Conservation (phyloP, 2,888 invertebrate species). For the Zelleria hepariella region DNA sequence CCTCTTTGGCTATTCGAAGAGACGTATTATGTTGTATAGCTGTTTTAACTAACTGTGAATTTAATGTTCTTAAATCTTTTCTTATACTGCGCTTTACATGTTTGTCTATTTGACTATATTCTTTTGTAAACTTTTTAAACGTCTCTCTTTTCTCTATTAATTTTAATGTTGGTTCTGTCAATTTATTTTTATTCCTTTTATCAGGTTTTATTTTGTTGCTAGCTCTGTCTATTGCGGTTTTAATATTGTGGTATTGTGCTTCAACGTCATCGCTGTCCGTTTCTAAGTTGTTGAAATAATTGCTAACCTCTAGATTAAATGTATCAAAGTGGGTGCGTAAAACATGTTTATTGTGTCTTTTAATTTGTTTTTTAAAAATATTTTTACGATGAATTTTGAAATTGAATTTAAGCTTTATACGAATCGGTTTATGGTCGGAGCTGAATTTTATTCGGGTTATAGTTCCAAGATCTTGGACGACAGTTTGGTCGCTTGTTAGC, state of each 20-base stretch:
- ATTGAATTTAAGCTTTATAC: not conserved
- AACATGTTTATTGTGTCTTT: not conserved
- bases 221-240: too few relatives aligned
- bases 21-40: not conserved
- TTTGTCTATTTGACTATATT: not conserved
- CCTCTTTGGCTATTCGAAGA: not conserved
- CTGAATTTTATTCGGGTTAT: too few relatives aligned
- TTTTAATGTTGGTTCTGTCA: not conserved
- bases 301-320: not conserved
- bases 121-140: not conserved
- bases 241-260: not conserved
- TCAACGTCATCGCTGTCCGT: not conserved
- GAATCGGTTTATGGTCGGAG: not conserved
- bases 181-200: not conserved
- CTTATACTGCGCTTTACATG: not conserved
- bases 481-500: not conserved
- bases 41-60: too few relatives aligned
- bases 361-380: not conserved
- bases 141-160: not conserved
- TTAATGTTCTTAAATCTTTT: not conserved
- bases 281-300: not conserved
- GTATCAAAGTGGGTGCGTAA: not conserved
- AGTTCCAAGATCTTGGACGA: not conserved
- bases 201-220: not conserved
- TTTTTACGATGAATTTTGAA: not conserved